These are phyloP conservation scores for Lacanobia oleracea DNA, from an alignment of 2,888 invertebrate genomes.

Conservation along the genomic window DNA sequence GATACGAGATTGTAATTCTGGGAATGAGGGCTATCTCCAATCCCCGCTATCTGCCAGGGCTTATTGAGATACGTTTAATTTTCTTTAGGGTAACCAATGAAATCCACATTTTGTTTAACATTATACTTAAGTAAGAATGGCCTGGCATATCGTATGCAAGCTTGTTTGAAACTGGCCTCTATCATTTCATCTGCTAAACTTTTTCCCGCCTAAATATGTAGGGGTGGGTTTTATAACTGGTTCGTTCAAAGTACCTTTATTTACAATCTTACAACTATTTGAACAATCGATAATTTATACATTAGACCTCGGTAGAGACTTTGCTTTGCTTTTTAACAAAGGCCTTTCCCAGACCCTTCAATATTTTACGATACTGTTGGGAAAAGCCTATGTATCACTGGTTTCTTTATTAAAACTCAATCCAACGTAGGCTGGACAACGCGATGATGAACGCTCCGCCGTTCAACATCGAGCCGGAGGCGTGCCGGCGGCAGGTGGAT, in stretches of 20 bases:
- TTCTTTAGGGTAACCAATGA: background rate
- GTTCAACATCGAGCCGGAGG: slow-evolving; percentile 85
- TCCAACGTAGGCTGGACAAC: slow-evolving; percentile 85
- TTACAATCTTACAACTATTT: no score
- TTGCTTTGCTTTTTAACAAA: no score
- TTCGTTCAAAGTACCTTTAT: background rate
- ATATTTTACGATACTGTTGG: no score
- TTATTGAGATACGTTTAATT: background rate
- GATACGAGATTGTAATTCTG: slow-evolving; percentile 23
- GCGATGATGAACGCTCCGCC: slow-evolving; percentile 87
- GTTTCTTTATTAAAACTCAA: background rate
- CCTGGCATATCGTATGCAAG: background rate
- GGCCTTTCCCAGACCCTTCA: no score
- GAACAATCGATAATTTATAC: no score
- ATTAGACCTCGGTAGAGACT: no score
- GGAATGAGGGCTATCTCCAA: background rate
- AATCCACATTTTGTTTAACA: slow-evolving; percentile 14
- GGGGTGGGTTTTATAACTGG: background rate
- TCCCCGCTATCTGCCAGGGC: slow-evolving; percentile 1
- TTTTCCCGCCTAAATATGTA: background rate
- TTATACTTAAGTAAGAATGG: background rate
- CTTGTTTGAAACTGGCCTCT: background rate
- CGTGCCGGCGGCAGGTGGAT: slow-evolving; percentile 80
- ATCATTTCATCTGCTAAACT: background rate
- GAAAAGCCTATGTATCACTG: no score